A percentile compares a stretch with the other conserved stretches of the same genome.
Conservation (phyloP, 2,113 vertebrate species). For the Notarius lentiginosus region DNA sequence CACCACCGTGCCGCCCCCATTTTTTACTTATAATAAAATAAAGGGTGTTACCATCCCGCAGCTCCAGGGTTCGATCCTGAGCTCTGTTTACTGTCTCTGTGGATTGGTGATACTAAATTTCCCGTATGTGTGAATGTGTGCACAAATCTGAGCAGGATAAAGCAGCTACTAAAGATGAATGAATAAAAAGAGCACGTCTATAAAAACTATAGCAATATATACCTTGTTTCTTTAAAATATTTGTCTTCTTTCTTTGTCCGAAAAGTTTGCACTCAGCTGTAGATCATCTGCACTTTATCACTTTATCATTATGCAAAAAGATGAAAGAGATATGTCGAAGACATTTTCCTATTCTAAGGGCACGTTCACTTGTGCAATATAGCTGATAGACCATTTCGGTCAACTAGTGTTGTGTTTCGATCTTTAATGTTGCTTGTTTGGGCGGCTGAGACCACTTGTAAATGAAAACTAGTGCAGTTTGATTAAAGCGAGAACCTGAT, state of each 20-base stretch:
- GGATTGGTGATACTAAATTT: not conserved
- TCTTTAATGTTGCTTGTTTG: not conserved
- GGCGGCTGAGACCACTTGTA: not conserved
- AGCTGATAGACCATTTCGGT: not conserved
- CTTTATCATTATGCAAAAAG: not conserved
- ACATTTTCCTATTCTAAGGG: not conserved
- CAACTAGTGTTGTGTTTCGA: not conserved
- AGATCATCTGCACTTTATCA: not conserved
- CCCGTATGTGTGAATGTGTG: not conserved
- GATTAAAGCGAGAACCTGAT: not conserved
- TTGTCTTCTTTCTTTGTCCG: not conserved
- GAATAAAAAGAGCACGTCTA: not conserved
- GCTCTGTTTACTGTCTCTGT: not conserved
- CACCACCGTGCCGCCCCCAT: too few relatives aligned
- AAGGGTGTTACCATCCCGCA: not conserved
- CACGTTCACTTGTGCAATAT: not conserved
- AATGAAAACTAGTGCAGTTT: not conserved
- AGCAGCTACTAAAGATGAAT: not conserved
- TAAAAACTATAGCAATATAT: not conserved
- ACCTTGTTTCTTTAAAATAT: not conserved
- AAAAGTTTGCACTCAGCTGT: not conserved
- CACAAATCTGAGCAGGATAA: not conserved
- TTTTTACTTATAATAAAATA: not conserved
- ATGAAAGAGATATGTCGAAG: not conserved
- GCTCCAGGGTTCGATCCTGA: not conserved